Base-by-base conservation (phyloP, 30 jellyfish, hydroid and myxozoan species). In the Hydractinia echinata region DNA sequence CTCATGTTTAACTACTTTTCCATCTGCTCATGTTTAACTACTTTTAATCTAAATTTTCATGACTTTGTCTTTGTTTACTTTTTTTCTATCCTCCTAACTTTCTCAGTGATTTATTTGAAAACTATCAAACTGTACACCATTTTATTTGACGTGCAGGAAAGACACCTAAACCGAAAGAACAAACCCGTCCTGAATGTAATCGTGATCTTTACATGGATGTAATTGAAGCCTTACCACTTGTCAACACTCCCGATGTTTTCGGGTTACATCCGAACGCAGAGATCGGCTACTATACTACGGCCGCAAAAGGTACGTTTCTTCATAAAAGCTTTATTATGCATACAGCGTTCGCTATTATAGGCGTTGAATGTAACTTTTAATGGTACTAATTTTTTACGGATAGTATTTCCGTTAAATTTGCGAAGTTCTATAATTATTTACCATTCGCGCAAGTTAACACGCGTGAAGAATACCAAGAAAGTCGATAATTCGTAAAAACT, bases 251-350 rank as follows among this genome's bases (percentile, higher is more conserved):
- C 16, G 86, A 92, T 76, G 96, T 92, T 48, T 92, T 92, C 69
- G 98, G 98, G 10, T 80, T 92, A 54, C 98, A 92, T 81, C 89
- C 98, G 8, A 92, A 92, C 81, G 98, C 98, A 5, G 98, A 92
- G 79, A 92, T 92, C 14, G 96, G 98, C 13, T 92, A 92, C 86
- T 92, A 92, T 84, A 92, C 98, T 30, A 86, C 66, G 58, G 98
- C 98, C 18, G 98, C 98, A 14, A 92, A 86, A 72, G 87, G 87
- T 80, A 15, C 15, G 18, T 48, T 19, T 7, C 81, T 71, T 30
- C 44, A 2, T 30, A 2, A 30, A 30, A 30, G 44, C 44, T 30
- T 30, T 30, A 30, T 30, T 30, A 30, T 30, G 2, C 44, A 30
- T 30, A 30, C 19, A 11, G 1, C 69, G 18, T 13, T 18, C 68